Evolutionary conservation across 1,140 invertebrate species (phyloP).

Genomic region (Maconellicoccus hirsutus): DNA sequence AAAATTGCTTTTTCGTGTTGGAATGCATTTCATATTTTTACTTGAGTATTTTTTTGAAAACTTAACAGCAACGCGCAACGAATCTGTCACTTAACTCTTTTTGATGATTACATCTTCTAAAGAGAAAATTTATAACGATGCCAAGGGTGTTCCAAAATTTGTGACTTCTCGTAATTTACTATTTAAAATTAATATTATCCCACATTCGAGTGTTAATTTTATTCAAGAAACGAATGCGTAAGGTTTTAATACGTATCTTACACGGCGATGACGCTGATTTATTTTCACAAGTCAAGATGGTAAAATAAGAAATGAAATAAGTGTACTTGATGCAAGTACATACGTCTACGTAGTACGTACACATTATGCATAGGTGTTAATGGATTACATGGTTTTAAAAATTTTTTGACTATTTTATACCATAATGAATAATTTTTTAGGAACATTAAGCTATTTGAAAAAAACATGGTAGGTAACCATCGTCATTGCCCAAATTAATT

Average conservation of each 20-base stretch:
- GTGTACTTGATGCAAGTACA: too few relatives aligned
- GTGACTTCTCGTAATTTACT: neutral
- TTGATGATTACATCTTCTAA: neutral
- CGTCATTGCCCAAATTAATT: too few relatives aligned
- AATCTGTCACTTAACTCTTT: neutral
- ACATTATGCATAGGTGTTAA: too few relatives aligned
- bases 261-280: neutral
- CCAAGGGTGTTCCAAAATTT: neutral
- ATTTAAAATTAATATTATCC: neutral
- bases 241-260: neutral
- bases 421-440: too few relatives aligned
- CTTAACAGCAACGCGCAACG: neutral
- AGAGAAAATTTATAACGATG: neutral
- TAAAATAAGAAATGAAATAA: too few relatives aligned
- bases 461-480: too few relatives aligned
- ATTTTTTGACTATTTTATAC: too few relatives aligned
- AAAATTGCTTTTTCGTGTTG: neutral
- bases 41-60: neutral
- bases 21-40: neutral
- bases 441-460: too few relatives aligned
- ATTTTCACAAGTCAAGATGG: neutral
- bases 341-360: too few relatives aligned
- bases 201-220: neutral
- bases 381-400: too few relatives aligned
- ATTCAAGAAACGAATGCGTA: neutral